Evolutionary conservation across 92 coral and sea anemone species (phyloP).

Genomic region (Zoanthus sociatus): DNA sequence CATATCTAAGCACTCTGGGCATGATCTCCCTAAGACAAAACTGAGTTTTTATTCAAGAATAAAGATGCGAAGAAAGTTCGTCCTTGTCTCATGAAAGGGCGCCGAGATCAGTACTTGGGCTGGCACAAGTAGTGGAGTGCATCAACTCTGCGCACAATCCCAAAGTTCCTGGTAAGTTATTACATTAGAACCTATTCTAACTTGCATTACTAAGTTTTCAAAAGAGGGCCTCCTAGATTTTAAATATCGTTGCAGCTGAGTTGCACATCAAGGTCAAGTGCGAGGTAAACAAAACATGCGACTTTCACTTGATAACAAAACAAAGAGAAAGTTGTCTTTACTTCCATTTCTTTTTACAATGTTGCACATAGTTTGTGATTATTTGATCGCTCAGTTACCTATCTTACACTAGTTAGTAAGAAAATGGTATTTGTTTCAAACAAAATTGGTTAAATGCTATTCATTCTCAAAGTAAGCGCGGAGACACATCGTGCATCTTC

Average conservation of each 20-base stretch:
- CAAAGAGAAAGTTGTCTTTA: not conserved
- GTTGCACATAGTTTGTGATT: not conserved
- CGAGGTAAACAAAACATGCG: conserved; percentile 2
- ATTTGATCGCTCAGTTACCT: not conserved
- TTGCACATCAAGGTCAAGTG: not conserved
- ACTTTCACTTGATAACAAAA: not conserved
- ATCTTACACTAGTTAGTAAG: not conserved
- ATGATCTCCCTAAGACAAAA: not conserved
- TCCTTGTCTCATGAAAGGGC: not conserved
- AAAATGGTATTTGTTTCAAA: not conserved
- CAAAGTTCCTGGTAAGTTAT: conserved; percentile 40
- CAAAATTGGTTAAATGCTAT: not conserved
- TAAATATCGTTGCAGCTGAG: not conserved
- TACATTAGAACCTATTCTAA: too few relatives aligned
- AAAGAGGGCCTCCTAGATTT: not conserved
- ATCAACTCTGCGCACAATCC: conserved; percentile 48
- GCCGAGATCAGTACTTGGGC: conserved; percentile 24
- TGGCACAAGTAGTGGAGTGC: conserved; percentile 49
- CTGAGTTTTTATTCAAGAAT: not conserved
- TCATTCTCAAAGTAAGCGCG: not conserved
- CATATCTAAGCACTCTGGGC: conserved; percentile 31
- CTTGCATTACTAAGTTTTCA: not conserved
- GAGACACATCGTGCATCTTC: not conserved
- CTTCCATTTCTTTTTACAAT: not conserved
- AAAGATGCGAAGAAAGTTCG: conserved; percentile 18